Evolutionary conservation across 2,888 invertebrate species (phyloP).

Genomic region (Rhodophaea formosa): DNA sequence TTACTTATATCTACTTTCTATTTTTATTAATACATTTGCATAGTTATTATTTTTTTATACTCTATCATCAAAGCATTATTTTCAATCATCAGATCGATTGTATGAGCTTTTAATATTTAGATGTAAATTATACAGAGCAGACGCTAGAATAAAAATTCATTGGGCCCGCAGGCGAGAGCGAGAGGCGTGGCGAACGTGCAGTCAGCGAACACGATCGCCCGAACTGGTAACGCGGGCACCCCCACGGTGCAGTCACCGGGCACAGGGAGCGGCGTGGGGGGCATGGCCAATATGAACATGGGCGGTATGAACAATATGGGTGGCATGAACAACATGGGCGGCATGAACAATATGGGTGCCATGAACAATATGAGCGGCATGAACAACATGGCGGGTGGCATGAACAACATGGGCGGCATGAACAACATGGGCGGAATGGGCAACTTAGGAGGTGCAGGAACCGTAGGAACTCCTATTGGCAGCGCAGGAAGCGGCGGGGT

Average conservation of each 20-base stretch:
- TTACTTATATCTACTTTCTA: not conserved
- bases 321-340: slow-evolving; percentile 7
- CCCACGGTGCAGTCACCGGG: slow-evolving; percentile 66
- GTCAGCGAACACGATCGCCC: slow-evolving; percentile 78
- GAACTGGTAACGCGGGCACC: slow-evolving; percentile 80
- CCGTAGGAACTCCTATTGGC: slow-evolving; percentile 44
- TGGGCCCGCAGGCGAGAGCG: slow-evolving; percentile 71
- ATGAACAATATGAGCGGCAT: slow-evolving; percentile 17
- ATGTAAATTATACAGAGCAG: not conserved
- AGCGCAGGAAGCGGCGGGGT: slow-evolving; percentile 39
- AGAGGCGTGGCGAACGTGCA: slow-evolving; percentile 75
- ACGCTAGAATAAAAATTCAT: slow-evolving; percentile 17
- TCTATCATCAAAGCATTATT: slow-evolving; percentile 3
- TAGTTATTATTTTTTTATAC: not conserved
- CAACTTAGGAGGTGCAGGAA: slow-evolving; percentile 42
- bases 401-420: slow-evolving; percentile 28
- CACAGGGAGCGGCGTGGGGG: slow-evolving; percentile 32
- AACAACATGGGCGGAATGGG: slow-evolving; percentile 19
- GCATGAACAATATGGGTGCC: slow-evolving; percentile 16
- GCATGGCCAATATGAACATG: slow-evolving; percentile 14
- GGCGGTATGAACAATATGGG: slow-evolving; percentile 16
- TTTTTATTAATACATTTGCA: slow-evolving; percentile 1
- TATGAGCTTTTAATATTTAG: slow-evolving; percentile 2
- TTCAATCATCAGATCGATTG: slow-evolving; percentile 1
- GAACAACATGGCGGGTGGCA: slow-evolving; percentile 29